A percentile compares a stretch with the other conserved stretches of the same genome.
phyloP scores from a whole-genome alignment of 2,888 invertebrate genomes.

The Dicranocentrus wangi region DNA sequence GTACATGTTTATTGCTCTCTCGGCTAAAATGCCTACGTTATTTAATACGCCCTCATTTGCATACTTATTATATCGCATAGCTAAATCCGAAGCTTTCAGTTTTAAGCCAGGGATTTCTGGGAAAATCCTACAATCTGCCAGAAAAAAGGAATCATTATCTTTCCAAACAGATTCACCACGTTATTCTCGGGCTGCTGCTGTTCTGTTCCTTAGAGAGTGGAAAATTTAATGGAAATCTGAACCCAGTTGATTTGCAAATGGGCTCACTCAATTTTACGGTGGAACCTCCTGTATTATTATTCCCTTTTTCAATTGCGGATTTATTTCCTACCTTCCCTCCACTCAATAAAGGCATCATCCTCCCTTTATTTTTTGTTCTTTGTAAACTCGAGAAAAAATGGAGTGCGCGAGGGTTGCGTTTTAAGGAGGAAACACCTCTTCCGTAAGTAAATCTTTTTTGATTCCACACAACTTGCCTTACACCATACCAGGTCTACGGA shows the following conservation, averaged over 20 bases:
- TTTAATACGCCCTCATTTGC: neutral
- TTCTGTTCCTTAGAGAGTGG: neutral
- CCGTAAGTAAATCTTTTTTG: neutral
- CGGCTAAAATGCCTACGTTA: too few relatives aligned
- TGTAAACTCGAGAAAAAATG: neutral
- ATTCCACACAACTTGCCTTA: neutral
- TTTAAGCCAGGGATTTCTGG: neutral
- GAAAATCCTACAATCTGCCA: neutral
- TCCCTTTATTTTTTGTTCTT: neutral
- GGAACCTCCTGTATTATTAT: neutral
- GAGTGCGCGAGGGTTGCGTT: neutral
- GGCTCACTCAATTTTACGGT: conserved; percentile 36
- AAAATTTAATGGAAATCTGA: neutral
- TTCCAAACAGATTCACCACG: neutral
- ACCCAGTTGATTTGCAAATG: conserved; percentile 13
- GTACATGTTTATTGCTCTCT: too few relatives aligned
- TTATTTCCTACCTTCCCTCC: conserved; percentile 3
- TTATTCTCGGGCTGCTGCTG: neutral
- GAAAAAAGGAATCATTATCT: conserved; percentile 6
- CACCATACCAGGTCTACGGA: too few relatives aligned
- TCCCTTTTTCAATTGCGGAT: conserved; percentile 5
- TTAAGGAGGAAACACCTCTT: neutral
- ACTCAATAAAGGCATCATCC: neutral
- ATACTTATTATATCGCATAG: neutral
- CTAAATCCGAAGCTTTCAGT: neutral